These are phyloP conservation scores for Ambastaia sidthimunki DNA, from an alignment of 2,797 vertebrate species.

Conservation along the genomic window DNA sequence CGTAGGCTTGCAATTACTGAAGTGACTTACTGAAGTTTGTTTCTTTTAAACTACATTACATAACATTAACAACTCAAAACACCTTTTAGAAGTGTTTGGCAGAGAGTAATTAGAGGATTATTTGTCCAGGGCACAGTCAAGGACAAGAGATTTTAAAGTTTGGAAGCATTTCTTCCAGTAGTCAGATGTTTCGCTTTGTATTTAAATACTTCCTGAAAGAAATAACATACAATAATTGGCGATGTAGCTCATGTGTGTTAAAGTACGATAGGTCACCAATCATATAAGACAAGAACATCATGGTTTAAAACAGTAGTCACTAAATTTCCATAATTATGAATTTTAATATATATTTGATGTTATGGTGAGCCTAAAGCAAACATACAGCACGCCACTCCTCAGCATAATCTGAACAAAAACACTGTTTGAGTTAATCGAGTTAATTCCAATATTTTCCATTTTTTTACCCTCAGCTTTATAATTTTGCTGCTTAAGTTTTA, in stretches of 20 bases:
- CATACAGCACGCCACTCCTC: background rate
- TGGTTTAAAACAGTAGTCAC: background rate
- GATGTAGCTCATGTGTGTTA: too few species aligned
- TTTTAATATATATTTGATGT: background rate
- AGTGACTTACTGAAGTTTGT: background rate
- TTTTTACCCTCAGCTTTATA: background rate
- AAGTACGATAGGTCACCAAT: background rate
- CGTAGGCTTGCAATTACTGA: background rate
- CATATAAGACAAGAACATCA: background rate
- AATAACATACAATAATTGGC: too few species aligned
- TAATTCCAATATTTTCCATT: background rate
- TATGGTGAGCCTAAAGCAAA: background rate
- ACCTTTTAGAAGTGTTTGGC: background rate
- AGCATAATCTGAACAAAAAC: background rate
- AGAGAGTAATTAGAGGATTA: background rate
- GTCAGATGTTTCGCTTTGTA: background rate
- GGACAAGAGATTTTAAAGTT: constrained; percentile 9
- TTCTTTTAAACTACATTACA: background rate
- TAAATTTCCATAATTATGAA: background rate
- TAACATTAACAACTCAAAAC: background rate
- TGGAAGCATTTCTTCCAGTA: background rate
- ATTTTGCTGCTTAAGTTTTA: background rate
- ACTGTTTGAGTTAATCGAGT: constrained; percentile 17
- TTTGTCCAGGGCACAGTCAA: background rate
- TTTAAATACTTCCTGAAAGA: too few species aligned